These are phyloP conservation scores for Dryobota labecula DNA, from an alignment of 2,888 invertebrate genomes.

Conservation along the genomic window DNA sequence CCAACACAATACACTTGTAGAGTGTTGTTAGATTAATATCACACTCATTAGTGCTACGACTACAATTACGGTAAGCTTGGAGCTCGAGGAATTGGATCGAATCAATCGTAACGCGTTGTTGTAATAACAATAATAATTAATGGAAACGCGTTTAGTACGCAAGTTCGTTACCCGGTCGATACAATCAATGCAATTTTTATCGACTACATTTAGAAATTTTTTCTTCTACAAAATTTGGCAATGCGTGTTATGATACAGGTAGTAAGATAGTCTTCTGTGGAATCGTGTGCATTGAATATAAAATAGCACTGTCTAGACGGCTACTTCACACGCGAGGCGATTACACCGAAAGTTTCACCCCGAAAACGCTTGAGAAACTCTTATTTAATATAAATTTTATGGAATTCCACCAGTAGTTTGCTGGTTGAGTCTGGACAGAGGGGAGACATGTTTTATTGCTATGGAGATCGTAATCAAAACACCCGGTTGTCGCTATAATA, in stretches of 20 bases:
- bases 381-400: conserved; percentile 29
- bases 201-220: conserved; percentile 12
- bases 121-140: conserved; percentile 69
- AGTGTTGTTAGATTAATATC: conserved; percentile 51
- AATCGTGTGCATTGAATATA: conserved; percentile 59
- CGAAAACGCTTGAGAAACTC: conserved; percentile 17
- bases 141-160: conserved; percentile 62
- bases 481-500: neutral
- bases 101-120: conserved; percentile 73
- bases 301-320: conserved; percentile 59
- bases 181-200: conserved; percentile 65
- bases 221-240: conserved; percentile 6
- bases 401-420: conserved; percentile 14
- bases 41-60: conserved; percentile 52
- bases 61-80: conserved; percentile 64
- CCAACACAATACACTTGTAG: conserved; percentile 18
- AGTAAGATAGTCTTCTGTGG: conserved; percentile 17
- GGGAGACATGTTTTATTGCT: conserved; percentile 4
- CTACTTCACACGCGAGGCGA: conserved; percentile 54
- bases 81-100: conserved; percentile 74
- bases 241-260: neutral
- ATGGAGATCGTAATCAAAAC: neutral
- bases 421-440: neutral
- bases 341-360: conserved; percentile 31
- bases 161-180: conserved; percentile 67